Conservation (phyloP, 2,113 vertebrate genomes). For the Dunckerocampus dactyliophorus region DNA sequence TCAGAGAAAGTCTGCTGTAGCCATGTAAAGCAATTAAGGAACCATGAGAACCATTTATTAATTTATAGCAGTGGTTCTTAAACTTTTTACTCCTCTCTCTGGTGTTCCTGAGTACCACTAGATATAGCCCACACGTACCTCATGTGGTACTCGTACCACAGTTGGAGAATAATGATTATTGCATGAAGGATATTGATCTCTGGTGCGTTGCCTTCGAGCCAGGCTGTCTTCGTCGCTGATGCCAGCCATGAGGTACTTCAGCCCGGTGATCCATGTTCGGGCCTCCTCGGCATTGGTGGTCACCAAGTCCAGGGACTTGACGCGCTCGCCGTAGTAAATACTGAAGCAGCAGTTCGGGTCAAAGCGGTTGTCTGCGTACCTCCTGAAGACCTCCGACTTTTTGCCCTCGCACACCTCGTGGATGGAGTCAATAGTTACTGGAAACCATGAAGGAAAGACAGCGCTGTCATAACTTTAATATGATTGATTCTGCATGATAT, state of each 20-base stretch:
- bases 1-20: constrained; percentile 96
- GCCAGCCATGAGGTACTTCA: constrained; percentile 93
- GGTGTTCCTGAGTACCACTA: too few species aligned
- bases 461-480: neutral
- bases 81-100: too few species aligned
- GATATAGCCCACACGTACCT: too few species aligned
- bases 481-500: neutral
- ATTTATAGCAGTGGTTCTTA: neutral
- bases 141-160: too few species aligned
- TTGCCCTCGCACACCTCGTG: constrained; percentile 93
- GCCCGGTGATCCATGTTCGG: constrained; percentile 90
- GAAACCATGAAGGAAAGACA: constrained; percentile 13
- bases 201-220: constrained; percentile 87
- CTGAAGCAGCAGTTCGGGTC: constrained; percentile 97
- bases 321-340: constrained; percentile 88
- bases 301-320: constrained; percentile 90
- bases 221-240: constrained; percentile 95
- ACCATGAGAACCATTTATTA: neutral
- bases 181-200: constrained; percentile 93
- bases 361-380: constrained; percentile 82
- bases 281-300: constrained; percentile 81
- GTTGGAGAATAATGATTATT: too few species aligned
- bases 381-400: constrained; percentile 90
- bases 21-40: constrained; percentile 86
- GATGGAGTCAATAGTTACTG: constrained; percentile 86